Conservation (phyloP, 2,888 invertebrate genomes). For the Pristionchus exspectatus region DNA sequence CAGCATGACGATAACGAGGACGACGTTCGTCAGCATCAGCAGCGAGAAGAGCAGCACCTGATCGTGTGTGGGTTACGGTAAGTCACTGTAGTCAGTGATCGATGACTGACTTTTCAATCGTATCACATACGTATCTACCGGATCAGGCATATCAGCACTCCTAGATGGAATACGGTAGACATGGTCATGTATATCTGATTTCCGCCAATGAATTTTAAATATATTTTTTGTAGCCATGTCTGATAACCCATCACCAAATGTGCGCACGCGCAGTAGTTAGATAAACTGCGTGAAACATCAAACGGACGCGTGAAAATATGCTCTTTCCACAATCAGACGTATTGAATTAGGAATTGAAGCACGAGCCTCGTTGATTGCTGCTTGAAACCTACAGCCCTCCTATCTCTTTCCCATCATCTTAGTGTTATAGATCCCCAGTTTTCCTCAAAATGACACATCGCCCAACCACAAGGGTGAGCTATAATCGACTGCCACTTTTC, state of each 20-base stretch:
- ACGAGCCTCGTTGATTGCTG: too few relatives aligned
- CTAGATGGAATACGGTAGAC: too few relatives aligned
- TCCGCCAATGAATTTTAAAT: neutral
- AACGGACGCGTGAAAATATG: too few relatives aligned
- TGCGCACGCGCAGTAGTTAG: too few relatives aligned
- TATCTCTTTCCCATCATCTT: neutral
- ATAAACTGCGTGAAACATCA: too few relatives aligned
- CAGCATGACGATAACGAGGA: conserved; percentile 27
- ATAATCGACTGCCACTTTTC: neutral
- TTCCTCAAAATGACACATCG: too few relatives aligned
- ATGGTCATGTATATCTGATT: neutral
- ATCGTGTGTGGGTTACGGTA: neutral
- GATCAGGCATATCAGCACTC: neutral
- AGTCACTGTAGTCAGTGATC: neutral
- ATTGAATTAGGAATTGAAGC: too few relatives aligned
- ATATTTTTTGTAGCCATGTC: neutral
- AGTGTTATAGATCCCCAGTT: too few relatives aligned
- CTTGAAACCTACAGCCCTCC: neutral
- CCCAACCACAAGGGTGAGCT: too few relatives aligned
- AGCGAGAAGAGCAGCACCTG: conserved; percentile 45
- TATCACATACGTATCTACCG: neutral
- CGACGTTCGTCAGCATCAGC: conserved; percentile 25
- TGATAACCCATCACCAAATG: neutral
- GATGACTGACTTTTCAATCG: neutral
- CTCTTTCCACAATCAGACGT: too few relatives aligned